A percentile compares a stretch with the other conserved stretches of the same genome.
Conservation (phyloP, 2,888 invertebrate species). For the Drosophila histrio region DNA sequence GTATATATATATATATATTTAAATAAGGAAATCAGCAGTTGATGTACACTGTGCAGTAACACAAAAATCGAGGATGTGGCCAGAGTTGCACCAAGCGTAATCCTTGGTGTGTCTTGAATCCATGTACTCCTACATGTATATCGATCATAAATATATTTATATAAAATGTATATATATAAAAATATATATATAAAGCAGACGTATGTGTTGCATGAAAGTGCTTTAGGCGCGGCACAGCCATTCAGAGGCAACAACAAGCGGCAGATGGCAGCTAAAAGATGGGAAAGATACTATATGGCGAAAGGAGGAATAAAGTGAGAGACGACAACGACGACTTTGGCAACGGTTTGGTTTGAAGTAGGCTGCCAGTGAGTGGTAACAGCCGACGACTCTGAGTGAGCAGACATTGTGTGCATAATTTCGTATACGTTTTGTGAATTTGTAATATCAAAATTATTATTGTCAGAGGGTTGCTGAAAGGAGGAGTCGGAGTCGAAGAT, state of each 20-base stretch:
- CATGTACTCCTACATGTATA: constrained; percentile 25
- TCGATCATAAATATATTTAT: constrained; percentile 5
- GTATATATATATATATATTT: not conserved
- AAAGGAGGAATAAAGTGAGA: not conserved
- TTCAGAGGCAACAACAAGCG: constrained; percentile 35
- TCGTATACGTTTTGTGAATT: constrained; percentile 82
- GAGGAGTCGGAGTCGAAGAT: constrained; percentile 31
- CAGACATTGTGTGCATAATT: constrained; percentile 79
- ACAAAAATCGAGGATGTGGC: constrained; percentile 39
- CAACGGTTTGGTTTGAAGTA: constrained; percentile 25
- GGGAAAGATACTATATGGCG: constrained; percentile 41
- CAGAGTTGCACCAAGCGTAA: constrained; percentile 45
- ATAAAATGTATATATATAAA: constrained; percentile 24
- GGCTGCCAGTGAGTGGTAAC: constrained; percentile 18
- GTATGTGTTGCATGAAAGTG: constrained; percentile 52
- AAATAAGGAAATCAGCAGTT: not conserved
- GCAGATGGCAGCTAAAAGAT: constrained; percentile 74
- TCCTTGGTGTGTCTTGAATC: constrained; percentile 58
- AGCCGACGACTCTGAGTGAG: constrained; percentile 31
- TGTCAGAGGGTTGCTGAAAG: constrained; percentile 44
- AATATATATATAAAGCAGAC: constrained; percentile 21
- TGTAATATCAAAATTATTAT: constrained; percentile 78
- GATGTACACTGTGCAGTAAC: constrained; percentile 40
- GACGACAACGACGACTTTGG: constrained; percentile 24
- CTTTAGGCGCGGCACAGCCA: constrained; percentile 71